A percentile compares a stretch with the other conserved stretches of the same genome.
Conservation (phyloP, 2,113 vertebrate genomes). For the Passer domesticus region DNA sequence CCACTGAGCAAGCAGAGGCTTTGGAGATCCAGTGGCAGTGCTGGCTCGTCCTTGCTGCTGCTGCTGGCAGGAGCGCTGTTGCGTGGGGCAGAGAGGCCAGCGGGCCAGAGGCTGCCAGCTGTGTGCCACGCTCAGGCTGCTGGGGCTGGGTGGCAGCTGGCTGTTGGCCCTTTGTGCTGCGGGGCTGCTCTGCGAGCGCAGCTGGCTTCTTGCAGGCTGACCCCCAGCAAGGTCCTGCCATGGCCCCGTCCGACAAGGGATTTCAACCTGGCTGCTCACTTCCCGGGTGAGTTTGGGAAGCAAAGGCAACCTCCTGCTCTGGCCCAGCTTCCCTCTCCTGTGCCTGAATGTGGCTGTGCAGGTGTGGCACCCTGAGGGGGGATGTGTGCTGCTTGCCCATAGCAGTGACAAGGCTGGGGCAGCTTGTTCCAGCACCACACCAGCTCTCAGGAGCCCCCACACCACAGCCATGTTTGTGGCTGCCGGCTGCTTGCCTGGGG, state of each 20-base stretch:
- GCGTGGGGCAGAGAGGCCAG: rapidly evolving
- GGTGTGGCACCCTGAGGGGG: neutral
- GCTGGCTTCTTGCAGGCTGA: neutral
- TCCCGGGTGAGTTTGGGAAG: neutral
- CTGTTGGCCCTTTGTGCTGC: too few species aligned
- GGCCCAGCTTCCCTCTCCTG: too few species aligned
- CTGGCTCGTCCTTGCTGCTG: neutral
- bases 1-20: neutral
- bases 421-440: neutral
- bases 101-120: neutral
- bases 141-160: neutral
- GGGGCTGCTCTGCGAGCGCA: neutral
- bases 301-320: neutral
- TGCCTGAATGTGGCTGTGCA: rapidly evolving
- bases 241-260: rapidly evolving
- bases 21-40: rapidly evolving
- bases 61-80: neutral
- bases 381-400: neutral
- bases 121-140: neutral
- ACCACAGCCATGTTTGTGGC: neutral
- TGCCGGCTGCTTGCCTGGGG: neutral
- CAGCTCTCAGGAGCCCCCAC: neutral
- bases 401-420: neutral
- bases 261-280: neutral
- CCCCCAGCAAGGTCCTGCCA: neutral